Percentiles rank a stretch among this genome's conserved stretches.
These are phyloP conservation scores for human (Homo sapiens) DNA, from an alignment of 2,113 vertebrate genomes.

Conservation along the genomic window GRCh38 chr1:99637001-99637500, in stretches of 20 bases:
- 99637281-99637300: not conserved
- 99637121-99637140: slow-evolving; percentile 35
- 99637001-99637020: slow-evolving; percentile 54
- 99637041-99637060: not conserved
- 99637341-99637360: not conserved
- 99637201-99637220: not conserved
- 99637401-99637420: slow-evolving; percentile 24
- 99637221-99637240: not conserved
- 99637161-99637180: not conserved
- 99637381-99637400: not conserved
- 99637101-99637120: not conserved
- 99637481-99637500: not conserved
- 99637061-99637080: slow-evolving; percentile 16
- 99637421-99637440: not conserved
- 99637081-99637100: not conserved
- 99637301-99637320: not conserved
- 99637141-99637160: slow-evolving; percentile 14
- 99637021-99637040: slow-evolving; percentile 7
- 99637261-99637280: not conserved
- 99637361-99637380: not conserved
- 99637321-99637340: not conserved
- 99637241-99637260: not conserved
- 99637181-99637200: not conserved
- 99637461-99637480: not conserved
- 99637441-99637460: not conserved